Conservation (phyloP, 2,113 vertebrate species). For the Speoplatyrhinus poulsoni region DNA sequence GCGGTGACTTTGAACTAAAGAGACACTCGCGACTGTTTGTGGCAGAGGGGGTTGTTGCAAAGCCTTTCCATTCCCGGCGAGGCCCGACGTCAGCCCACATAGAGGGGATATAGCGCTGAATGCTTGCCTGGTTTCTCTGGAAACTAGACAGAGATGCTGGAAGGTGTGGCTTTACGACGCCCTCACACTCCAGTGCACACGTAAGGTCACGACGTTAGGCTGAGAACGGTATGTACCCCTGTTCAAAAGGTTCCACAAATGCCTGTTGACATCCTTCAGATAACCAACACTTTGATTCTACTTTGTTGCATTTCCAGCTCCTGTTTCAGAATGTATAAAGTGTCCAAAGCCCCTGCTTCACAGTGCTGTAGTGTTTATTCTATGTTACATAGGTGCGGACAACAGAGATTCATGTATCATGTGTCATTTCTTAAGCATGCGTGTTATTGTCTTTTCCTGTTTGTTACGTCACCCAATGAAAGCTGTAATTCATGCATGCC, state of each 20-base stretch:
- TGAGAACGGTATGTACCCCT: constrained; percentile 14
- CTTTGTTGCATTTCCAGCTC: neutral
- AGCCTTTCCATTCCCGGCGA: constrained; percentile 53
- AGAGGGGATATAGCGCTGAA: constrained; percentile 31
- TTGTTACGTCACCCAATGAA: no score
- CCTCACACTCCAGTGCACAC: constrained; percentile 26
- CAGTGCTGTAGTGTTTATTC: neutral
- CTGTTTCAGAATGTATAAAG: neutral
- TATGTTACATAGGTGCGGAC: neutral
- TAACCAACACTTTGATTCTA: constrained; percentile 1
- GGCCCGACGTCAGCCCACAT: constrained; percentile 48
- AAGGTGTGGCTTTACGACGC: constrained; percentile 53
- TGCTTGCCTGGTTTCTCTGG: constrained; percentile 50
- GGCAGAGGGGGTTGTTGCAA: neutral
- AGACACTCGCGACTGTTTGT: constrained; percentile 24
- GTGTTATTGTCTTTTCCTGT: neutral
- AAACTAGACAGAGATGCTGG: constrained; percentile 58
- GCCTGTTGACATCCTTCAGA: neutral
- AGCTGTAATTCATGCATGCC: no score
- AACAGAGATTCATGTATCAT: neutral
- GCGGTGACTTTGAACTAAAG: constrained; percentile 50
- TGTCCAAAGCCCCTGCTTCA: neutral
- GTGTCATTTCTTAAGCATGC: neutral
- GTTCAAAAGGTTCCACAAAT: constrained; percentile 20
- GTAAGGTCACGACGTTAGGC: constrained; percentile 32